These are phyloP conservation scores for Corythornis madagascariensis DNA, from an alignment of 2,113 vertebrate species.

Conservation along the genomic window DNA sequence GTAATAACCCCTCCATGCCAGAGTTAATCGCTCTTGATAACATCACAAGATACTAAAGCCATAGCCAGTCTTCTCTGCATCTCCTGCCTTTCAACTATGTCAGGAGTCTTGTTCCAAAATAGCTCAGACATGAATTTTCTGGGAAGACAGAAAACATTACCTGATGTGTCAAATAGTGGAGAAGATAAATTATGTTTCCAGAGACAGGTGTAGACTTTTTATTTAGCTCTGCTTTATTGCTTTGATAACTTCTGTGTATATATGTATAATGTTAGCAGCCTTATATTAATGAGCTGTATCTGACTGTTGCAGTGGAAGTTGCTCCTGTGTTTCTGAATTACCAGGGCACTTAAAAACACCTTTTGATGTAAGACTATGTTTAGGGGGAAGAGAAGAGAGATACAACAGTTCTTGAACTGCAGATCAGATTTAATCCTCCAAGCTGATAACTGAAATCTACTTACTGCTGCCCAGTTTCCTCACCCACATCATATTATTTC, in stretches of 20 bases:
- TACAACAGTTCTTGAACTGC: background rate
- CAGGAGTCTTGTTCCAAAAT: background rate
- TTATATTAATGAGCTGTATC: background rate
- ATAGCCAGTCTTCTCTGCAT: background rate
- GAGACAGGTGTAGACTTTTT: background rate
- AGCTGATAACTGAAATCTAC: background rate
- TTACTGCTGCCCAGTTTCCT: background rate
- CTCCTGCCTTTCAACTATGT: background rate
- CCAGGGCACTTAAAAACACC: background rate
- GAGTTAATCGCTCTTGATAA: background rate
- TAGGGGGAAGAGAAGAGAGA: background rate
- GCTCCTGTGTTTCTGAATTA: background rate
- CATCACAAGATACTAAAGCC: background rate
- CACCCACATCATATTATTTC: background rate
- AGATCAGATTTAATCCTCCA: background rate
- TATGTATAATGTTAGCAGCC: background rate
- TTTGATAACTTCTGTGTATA: background rate
- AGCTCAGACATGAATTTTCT: background rate
- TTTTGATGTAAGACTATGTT: background rate
- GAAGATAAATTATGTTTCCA: background rate
- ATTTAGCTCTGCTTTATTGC: background rate
- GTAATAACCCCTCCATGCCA: background rate
- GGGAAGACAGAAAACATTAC: background rate
- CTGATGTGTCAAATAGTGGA: background rate
- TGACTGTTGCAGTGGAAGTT: background rate